phyloP scores from a whole-genome alignment of 2,888 invertebrate genomes.

The Bembecia ichneumoniformis region DNA sequence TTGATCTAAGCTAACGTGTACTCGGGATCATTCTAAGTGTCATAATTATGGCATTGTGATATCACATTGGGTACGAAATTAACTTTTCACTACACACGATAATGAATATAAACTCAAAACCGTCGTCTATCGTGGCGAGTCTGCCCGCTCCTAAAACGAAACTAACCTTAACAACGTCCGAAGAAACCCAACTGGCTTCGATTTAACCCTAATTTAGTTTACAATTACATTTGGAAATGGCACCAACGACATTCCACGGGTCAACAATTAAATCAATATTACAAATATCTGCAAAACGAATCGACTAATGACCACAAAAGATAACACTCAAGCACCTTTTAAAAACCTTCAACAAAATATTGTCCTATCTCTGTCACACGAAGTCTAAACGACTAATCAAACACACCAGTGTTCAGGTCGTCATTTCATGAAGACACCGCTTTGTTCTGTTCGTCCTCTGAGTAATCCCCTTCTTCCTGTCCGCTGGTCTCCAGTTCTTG shows the following conservation, averaged over 20 bases:
- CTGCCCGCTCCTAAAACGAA: neutral
- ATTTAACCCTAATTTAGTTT: constrained; percentile 37
- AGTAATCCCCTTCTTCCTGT: constrained; percentile 59
- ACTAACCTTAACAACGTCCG: neutral
- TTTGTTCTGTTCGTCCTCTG: constrained; percentile 59
- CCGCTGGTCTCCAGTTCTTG: constrained; percentile 46
- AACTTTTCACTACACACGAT: constrained; percentile 28
- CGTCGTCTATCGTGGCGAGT: neutral
- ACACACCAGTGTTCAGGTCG: constrained; percentile 19
- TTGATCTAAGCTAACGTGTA: constrained; percentile 27
- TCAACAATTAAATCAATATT: constrained; percentile 56
- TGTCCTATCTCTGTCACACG: constrained; percentile 34
- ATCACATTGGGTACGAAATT: constrained; percentile 30
- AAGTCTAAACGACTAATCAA: constrained; percentile 29
- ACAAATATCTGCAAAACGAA: constrained; percentile 23
- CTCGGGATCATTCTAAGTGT: constrained; percentile 29
- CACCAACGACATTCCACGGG: constrained; percentile 70
- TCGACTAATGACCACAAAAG: constrained; percentile 60
- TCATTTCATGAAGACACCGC: constrained; percentile 50
- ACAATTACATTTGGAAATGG: constrained; percentile 59
- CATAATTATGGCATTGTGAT: constrained; percentile 14
- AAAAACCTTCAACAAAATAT: constrained; percentile 54
- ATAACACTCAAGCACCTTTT: constrained; percentile 67
- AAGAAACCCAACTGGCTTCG: neutral
- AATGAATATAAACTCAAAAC: neutral